These are phyloP conservation scores for Salvelinus alpinus DNA, from an alignment of 2,113 vertebrate species.

Conservation along the genomic window DNA sequence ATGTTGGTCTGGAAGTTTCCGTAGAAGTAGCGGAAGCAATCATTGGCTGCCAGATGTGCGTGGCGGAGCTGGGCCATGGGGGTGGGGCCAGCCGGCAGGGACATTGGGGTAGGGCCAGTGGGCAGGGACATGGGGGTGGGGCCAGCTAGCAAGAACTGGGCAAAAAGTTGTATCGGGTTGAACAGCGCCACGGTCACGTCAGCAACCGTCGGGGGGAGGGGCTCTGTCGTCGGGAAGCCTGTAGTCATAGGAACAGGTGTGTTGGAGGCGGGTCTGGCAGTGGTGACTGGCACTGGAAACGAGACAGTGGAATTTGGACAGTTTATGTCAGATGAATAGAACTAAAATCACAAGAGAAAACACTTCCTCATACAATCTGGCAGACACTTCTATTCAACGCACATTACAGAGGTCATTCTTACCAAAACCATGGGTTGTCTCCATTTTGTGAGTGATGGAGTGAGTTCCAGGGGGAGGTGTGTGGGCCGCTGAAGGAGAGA, in stretches of 20 bases:
- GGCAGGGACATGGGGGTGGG: not conserved
- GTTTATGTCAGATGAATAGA: too few species aligned
- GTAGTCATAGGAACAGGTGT: constrained; percentile 26
- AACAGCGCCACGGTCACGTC: constrained; percentile 16
- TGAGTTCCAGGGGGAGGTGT: constrained; percentile 52
- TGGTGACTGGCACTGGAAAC: constrained; percentile 41
- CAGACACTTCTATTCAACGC: not conserved
- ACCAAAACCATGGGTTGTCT: constrained; percentile 57
- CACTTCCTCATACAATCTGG: constrained; percentile 5
- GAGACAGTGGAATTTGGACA: not conserved
- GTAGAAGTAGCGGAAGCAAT: constrained; percentile 81
- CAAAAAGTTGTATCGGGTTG: not conserved
- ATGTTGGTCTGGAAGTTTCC: constrained; percentile 78
- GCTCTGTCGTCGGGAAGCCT: constrained; percentile 50
- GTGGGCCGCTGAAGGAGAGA: constrained; percentile 39
- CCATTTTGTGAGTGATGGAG: constrained; percentile 44
- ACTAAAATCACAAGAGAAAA: too few species aligned
- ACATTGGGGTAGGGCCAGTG: constrained; percentile 17
- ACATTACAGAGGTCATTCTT: constrained; percentile 22
- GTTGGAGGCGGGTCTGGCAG: constrained; percentile 20
- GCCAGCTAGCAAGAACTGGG: not conserved
- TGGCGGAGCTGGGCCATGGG: constrained; percentile 28
- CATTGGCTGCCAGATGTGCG: constrained; percentile 27
- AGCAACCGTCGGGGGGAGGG: constrained; percentile 33
- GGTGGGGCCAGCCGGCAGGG: too few species aligned